Conservation (phyloP, 2,113 vertebrate species). For the Petrocephalus microphthalmus region DNA sequence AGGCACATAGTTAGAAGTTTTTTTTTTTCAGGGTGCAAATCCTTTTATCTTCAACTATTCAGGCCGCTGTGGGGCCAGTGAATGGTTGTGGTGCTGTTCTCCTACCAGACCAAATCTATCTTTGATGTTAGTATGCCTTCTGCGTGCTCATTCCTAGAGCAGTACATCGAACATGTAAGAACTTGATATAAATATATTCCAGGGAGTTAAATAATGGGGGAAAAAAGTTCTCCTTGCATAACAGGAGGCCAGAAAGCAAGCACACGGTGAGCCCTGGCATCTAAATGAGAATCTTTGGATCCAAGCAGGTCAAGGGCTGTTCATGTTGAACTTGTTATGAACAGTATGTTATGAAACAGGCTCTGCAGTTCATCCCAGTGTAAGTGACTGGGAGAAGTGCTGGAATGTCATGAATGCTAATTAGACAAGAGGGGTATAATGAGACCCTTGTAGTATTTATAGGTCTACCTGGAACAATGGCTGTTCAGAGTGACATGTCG, state of each 20-base stretch:
- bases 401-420: slow-evolving; percentile 16
- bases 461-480: not conserved
- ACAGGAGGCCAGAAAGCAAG: not conserved
- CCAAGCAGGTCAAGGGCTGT: slow-evolving; percentile 28
- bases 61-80: slow-evolving; percentile 52
- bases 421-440: not conserved
- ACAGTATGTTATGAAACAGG: slow-evolving; percentile 22
- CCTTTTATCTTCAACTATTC: slow-evolving; percentile 58
- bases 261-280: not conserved
- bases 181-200: not conserved
- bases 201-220: not conserved
- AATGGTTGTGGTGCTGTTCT: slow-evolving; percentile 8
- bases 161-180: not conserved
- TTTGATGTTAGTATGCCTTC: slow-evolving; percentile 23
- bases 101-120: slow-evolving; percentile 1
- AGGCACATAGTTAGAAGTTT: slow-evolving; percentile 24
- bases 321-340: slow-evolving; percentile 25
- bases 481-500: not conserved
- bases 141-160: not conserved
- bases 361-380: slow-evolving; percentile 11
- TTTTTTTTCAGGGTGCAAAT: slow-evolving; percentile 53
- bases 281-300: not conserved
- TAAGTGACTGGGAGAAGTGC: slow-evolving; percentile 1
- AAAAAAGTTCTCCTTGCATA: not conserved
- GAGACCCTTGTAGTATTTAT: not conserved